Evolutionary conservation across 1,140 invertebrate species (phyloP).

Genomic region (Laupala kohalensis): DNA sequence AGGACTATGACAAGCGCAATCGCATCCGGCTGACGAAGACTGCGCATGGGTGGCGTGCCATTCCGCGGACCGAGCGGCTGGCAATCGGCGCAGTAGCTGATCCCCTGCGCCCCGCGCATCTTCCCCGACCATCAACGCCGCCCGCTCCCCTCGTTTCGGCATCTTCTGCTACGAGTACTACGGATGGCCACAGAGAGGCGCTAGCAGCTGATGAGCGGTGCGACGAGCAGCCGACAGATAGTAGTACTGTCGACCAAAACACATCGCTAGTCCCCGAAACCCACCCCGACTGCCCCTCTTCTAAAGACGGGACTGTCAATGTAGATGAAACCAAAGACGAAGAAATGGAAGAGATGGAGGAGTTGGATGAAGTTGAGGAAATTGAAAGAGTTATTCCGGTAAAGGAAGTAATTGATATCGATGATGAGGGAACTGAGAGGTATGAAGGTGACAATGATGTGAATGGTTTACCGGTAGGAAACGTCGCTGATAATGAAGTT

Average conservation of each 20-base stretch:
- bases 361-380: conserved; percentile 3
- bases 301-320: background rate
- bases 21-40: conserved; percentile 66
- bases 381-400: background rate
- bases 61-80: conserved; percentile 55
- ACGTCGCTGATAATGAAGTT: too few species aligned
- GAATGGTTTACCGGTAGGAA: too few species aligned
- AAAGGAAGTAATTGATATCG: background rate
- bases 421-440: conserved; percentile 1
- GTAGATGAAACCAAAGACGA: conserved; percentile 17
- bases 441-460: background rate
- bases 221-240: conserved; percentile 18
- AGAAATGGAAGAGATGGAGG: conserved; percentile 12
- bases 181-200: conserved; percentile 1
- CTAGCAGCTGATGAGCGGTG: conserved; percentile 7
- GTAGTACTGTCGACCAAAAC: conserved; percentile 3
- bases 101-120: conserved; percentile 19
- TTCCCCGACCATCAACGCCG: conserved; percentile 11
- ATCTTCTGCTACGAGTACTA: conserved; percentile 15
- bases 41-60: conserved; percentile 62
- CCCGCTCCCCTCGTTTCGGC: conserved; percentile 1
- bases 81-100: conserved; percentile 37
- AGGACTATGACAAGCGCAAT: conserved; percentile 72
- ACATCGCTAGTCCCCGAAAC: conserved; percentile 5
- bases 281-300: background rate